Conservation (phyloP, 2,888 invertebrate species). For the Sicus ferrugineus region DNA sequence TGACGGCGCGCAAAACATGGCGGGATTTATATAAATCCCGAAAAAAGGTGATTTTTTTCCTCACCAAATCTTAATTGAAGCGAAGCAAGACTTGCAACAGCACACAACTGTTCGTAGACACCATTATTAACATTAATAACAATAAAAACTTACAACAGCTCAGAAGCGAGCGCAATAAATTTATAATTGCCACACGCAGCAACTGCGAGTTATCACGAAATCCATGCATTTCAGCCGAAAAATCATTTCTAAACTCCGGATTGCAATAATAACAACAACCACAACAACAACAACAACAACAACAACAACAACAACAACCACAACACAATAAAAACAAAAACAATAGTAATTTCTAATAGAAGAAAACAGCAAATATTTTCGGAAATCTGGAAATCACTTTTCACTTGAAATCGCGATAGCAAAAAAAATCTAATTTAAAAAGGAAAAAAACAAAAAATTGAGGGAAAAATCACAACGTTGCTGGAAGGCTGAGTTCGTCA, state of each 20-base stretch:
- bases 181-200: not conserved
- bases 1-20: not conserved
- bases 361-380: no score
- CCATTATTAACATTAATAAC: conserved; percentile 8
- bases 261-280: no score
- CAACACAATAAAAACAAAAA: no score
- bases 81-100: conserved; percentile 14
- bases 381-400: no score
- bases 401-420: no score
- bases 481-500: no score
- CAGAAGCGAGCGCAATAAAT: not conserved
- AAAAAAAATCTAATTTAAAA: not conserved
- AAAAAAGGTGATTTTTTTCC: not conserved
- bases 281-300: no score
- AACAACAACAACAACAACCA: no score
- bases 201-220: not conserved
- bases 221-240: not conserved
- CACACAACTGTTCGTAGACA: not conserved
- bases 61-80: conserved; percentile 15
- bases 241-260: not conserved
- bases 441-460: not conserved
- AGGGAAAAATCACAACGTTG: no score
- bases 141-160: conserved; percentile 1
- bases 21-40: not conserved
- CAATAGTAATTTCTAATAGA: no score